A percentile compares a stretch with the other conserved stretches of the same genome.
Evolutionary conservation across 2,797 vertebrate species (phyloP).

Genomic region (Coregonus sp.): DNA sequence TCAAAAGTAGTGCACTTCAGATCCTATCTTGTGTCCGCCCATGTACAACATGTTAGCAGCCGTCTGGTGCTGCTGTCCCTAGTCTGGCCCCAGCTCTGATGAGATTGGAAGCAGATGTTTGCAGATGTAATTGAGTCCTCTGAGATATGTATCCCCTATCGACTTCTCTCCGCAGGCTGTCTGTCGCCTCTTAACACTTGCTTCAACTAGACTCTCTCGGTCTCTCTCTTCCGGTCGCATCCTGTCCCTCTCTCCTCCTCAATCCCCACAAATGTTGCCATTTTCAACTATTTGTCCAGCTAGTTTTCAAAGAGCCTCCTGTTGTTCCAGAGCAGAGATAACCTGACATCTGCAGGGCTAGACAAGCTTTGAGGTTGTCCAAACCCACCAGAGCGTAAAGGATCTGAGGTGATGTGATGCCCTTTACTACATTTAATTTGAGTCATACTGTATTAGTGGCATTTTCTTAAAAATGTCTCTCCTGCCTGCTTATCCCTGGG

Average conservation of each 20-base stretch:
- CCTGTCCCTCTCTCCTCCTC: neutral
- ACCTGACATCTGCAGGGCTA: neutral
- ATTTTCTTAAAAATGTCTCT: slow-evolving; percentile 31
- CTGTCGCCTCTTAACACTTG: neutral
- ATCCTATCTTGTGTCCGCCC: neutral
- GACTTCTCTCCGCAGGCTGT: neutral
- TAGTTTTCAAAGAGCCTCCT: neutral
- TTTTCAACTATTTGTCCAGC: neutral
- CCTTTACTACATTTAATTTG: slow-evolving; percentile 17
- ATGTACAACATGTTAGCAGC: neutral
- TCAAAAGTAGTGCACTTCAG: neutral
- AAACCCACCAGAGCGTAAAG: neutral
- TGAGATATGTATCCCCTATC: neutral
- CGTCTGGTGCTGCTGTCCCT: neutral
- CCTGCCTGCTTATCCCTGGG: slow-evolving; percentile 27
- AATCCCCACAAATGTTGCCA: neutral
- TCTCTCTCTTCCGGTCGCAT: neutral
- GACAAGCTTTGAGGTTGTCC: neutral
- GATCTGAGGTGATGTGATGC: neutral
- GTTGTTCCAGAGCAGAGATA: neutral
- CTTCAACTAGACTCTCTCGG: neutral
- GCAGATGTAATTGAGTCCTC: slow-evolving; percentile 11
- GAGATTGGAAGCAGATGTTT: slow-evolving; percentile 19
- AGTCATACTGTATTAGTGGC: neutral
- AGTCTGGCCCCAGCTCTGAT: slow-evolving; percentile 1